Evolutionary conservation across 2,797 vertebrate species (phyloP).

Genomic region (Salarias fasciatus): DNA sequence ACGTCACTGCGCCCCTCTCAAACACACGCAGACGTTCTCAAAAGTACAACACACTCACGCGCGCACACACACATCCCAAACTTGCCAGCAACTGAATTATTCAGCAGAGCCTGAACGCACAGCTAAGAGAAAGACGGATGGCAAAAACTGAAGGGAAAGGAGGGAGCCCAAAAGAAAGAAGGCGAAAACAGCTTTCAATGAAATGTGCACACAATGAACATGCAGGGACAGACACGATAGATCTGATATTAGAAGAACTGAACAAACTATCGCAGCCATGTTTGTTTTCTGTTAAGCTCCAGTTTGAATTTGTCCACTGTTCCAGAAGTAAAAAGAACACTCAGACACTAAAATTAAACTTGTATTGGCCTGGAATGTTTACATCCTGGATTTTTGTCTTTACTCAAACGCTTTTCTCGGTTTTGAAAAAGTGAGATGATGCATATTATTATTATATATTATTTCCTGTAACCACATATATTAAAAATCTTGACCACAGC

Average conservation of each 20-base stretch:
- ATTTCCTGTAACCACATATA: too few relatives aligned
- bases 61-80: slow-evolving; percentile 34
- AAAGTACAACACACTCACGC: slow-evolving; percentile 20
- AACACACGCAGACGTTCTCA: slow-evolving; percentile 8
- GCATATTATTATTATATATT: too few relatives aligned
- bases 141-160: slow-evolving; percentile 36
- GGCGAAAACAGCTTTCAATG: slow-evolving; percentile 7
- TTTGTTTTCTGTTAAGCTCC: not conserved
- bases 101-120: slow-evolving; percentile 64
- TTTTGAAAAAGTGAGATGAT: too few relatives aligned
- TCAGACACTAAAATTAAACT: too few relatives aligned
- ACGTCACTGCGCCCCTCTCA: slow-evolving; percentile 52
- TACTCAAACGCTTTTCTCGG: too few relatives aligned
- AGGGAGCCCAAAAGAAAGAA: not conserved
- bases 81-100: slow-evolving; percentile 68
- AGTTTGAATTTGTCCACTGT: too few relatives aligned
- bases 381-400: too few relatives aligned
- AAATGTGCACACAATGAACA: not conserved
- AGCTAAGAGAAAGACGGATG: slow-evolving; percentile 48
- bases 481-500: too few relatives aligned
- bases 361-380: too few relatives aligned
- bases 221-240: not conserved
- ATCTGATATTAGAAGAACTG: not conserved
- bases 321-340: too few relatives aligned
- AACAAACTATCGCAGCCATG: not conserved